Base-by-base conservation (phyloP, 2,888 invertebrate genomes). In the Ametastegia equiseti region DNA sequence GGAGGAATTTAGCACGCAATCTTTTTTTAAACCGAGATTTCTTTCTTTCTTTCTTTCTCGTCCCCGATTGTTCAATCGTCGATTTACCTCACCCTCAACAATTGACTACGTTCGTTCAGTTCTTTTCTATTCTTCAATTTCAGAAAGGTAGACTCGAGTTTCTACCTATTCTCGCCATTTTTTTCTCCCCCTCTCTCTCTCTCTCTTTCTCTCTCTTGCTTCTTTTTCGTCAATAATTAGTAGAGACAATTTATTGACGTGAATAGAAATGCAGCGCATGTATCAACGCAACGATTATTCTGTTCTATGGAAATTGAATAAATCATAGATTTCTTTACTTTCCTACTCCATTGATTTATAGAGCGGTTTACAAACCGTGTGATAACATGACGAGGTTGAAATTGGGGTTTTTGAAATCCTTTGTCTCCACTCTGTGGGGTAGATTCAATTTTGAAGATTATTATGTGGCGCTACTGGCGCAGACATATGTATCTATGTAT, bases 391-490 rank as follows among this genome's bases (percentile, higher is more conserved):
- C 39, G 23, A 71, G 27, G 45, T 47, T 42, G 30, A 71, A 71
- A 45, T 27, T 45, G 45, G 23, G 15, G 47, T 71, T 33, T 57
- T n/a, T 15, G 36, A 75, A 42, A 75, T 54, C 75, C 75, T 75
- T 75, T 75, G 75, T 75, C 54, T 45, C 19, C 19, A 30, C 23
- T 36, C 39, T 19, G 23, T 9, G 27, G 67, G 71, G 71, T 71
- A 33, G 42, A 75, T 57, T 78, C 15, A 78, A 78, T 78, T 78
- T 78, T 39, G 42, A 39, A 60, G 78, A 78, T 78, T 60, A 27
- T 50, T 60, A 45, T 78, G 42, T 78, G 78, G 78, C 78, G 60
- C 78, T 78, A 75, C 75, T 57, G 39, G 54, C 75, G 75, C 45
- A 63, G 23, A 54, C 7, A 7, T 19, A 75, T 75, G 27, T 30